Evolutionary conservation across 2,888 invertebrate species (phyloP), one percentile per base, ranked within the genome.

Genomic region (Panzeria rudis): DNA sequence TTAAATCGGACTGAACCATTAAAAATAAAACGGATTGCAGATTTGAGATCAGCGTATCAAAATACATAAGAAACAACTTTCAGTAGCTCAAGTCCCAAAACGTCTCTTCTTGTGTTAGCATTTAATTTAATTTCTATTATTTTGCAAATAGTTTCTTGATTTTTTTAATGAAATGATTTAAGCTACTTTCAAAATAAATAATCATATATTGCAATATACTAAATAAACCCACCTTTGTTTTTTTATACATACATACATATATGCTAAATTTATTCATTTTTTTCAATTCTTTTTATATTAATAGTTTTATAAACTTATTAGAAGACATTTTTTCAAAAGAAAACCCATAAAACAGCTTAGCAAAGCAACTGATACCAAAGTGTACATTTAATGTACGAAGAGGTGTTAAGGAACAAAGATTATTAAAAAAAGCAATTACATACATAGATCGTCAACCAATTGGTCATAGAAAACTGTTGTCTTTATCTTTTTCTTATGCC

Each of bases 361-460:
- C 2, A 56, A 29, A n/a, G 32, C n/a, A 7, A 50, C 59, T 59
- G 29, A 56, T 23, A 54, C 7, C 15, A 62, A 61, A 50, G 44
- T 52, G 25, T 61, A 68, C 56, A 69, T 29, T 38, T 23, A n/a
- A 35, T 52, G 25, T 54, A 54, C 17, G 38, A 29, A 29, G 13
- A 25, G 20, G 7, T 17, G 23, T n/a, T 9, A 32, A 61, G 32
- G 11, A 47, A 20, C 20, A 54, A 66, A 35, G 20, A 11, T 68
- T 35, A 13, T 20, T 68, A 59, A 59, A 59, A 32, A 59, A 15
- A 76, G 20, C 47, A 47, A 68, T 23, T 77, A 25, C 32, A 64
- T 20, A n/a, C n/a, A n/a, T n/a, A n/a, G n/a, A 68, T 25, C 47
- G 47, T 68, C 68, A 59, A 76, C 25, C 44, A 59, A 59, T 52